phyloP scores from a whole-genome alignment of 2,797 vertebrate genomes.

The Typhlichthys subterraneus region DNA sequence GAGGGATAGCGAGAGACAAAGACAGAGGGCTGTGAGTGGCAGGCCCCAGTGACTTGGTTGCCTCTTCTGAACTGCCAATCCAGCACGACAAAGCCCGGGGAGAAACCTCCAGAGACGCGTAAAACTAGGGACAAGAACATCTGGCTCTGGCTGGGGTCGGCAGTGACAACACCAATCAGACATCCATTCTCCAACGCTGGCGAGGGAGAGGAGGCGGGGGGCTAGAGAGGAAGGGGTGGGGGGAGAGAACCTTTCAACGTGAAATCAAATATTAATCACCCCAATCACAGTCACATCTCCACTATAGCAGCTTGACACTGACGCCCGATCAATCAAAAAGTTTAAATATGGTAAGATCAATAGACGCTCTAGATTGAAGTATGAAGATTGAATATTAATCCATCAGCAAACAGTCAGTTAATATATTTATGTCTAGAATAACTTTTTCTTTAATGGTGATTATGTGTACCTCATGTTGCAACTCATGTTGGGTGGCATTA shows the following conservation, averaged over 20 bases:
- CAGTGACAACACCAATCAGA: constrained; percentile 62
- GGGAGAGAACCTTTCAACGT: constrained; percentile 46
- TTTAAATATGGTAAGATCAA: constrained; percentile 51
- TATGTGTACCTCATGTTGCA: background rate
- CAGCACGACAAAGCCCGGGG: constrained; percentile 46
- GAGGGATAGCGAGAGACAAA: constrained; percentile 70
- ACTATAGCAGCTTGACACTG: constrained; percentile 59
- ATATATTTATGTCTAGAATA: constrained; percentile 12
- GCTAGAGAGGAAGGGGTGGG: constrained; percentile 20
- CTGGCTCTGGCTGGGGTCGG: constrained; percentile 58
- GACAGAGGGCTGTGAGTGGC: constrained; percentile 71
- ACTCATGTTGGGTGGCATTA: constrained; percentile 12
- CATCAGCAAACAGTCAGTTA: background rate
- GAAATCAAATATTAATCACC: constrained; percentile 70
- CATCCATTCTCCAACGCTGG: constrained; percentile 35
- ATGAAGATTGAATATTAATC: constrained; percentile 48
- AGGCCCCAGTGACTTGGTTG: constrained; percentile 48
- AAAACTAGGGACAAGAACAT: constrained; percentile 64
- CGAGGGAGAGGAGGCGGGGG: constrained; percentile 3
- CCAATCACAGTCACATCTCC: constrained; percentile 56
- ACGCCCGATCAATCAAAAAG: constrained; percentile 57
- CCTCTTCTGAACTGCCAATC: constrained; percentile 60
- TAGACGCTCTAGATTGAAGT: constrained; percentile 33
- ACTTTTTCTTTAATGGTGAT: constrained; percentile 13
- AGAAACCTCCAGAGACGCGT: constrained; percentile 43